Evolutionary conservation across 23 tunicate genomes (phyloP).

Genomic region (Halocynthia roretzi): DNA sequence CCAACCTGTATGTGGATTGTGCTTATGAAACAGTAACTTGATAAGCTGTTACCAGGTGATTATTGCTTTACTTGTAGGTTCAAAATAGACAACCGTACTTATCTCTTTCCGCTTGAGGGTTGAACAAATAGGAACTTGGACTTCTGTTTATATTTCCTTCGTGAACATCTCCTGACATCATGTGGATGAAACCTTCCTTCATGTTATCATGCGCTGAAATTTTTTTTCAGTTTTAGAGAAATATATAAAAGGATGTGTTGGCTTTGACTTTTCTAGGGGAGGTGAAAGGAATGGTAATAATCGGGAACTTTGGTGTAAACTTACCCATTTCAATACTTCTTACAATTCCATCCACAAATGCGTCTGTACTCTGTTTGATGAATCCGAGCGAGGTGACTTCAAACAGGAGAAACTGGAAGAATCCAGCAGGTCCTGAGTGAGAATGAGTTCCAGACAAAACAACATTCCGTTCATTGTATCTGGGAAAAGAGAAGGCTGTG

Average conservation of each 20-base stretch:
- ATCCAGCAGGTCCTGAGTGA: slow-evolving; percentile 99
- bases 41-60: no score
- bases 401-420: slow-evolving; percentile 77
- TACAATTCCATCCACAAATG: slow-evolving; percentile 80
- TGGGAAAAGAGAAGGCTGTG: neutral
- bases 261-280: no score
- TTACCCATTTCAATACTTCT: slow-evolving; percentile 74
- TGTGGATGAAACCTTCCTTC: slow-evolving; percentile 39
- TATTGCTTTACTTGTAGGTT: no score
- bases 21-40: no score
- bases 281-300: no score
- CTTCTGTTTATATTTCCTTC: slow-evolving; percentile 92
- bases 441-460: slow-evolving; percentile 95
- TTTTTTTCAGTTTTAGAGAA: no score
- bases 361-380: slow-evolving; percentile 69
- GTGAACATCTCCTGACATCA: slow-evolving; percentile 57
- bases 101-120: slow-evolving; percentile 68
- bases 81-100: slow-evolving; percentile 21
- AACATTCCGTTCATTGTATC: slow-evolving; percentile 81
- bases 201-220: slow-evolving; percentile 57
- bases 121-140: slow-evolving; percentile 75
- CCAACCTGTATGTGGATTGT: no score
- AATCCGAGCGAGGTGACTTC: slow-evolving; percentile 91
- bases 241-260: no score
- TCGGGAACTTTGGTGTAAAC: neutral